Percentiles rank a stretch among this genome's conserved stretches.
Evolutionary conservation across 2,113 vertebrate genomes (phyloP).

Genomic region (Cettia cetti): DNA sequence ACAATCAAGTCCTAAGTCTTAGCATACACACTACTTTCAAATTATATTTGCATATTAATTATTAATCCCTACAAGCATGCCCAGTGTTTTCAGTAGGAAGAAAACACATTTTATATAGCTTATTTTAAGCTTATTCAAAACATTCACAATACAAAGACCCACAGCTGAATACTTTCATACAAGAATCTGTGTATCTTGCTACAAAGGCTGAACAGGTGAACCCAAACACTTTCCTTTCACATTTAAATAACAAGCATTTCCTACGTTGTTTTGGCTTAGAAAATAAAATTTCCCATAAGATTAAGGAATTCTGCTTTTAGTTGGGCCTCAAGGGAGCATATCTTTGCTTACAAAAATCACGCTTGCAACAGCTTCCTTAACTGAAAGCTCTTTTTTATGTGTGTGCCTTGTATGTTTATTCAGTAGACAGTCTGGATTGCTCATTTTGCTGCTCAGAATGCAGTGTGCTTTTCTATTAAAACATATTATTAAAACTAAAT

Average conservation of each 20-base stretch:
- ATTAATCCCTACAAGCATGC: background rate
- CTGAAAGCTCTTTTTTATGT: conserved; percentile 37
- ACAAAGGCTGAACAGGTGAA: conserved; percentile 30
- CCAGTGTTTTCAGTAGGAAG: background rate
- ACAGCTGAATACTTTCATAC: background rate
- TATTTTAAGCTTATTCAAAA: background rate
- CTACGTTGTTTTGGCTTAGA: conserved; percentile 29
- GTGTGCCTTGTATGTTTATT: conserved; percentile 29
- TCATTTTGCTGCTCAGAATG: conserved; percentile 47
- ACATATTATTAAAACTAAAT: conserved; percentile 43
- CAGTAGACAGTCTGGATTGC: conserved; percentile 37
- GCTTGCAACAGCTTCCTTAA: conserved; percentile 31
- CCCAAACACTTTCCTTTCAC: conserved; percentile 24
- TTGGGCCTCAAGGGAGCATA: background rate
- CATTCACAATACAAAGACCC: background rate
- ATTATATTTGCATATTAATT: background rate
- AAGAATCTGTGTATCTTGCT: background rate
- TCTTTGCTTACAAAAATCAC: conserved; percentile 47
- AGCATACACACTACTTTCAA: background rate
- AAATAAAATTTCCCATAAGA: conserved; percentile 54
- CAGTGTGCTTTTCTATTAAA: conserved; percentile 20
- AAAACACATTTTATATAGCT: background rate
- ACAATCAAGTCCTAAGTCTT: background rate
- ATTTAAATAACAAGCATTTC: conserved; percentile 8
- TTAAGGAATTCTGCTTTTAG: conserved; percentile 57